Evolutionary conservation across 2,888 invertebrate species (phyloP).

Genomic region (Rhagonycha lutea): DNA sequence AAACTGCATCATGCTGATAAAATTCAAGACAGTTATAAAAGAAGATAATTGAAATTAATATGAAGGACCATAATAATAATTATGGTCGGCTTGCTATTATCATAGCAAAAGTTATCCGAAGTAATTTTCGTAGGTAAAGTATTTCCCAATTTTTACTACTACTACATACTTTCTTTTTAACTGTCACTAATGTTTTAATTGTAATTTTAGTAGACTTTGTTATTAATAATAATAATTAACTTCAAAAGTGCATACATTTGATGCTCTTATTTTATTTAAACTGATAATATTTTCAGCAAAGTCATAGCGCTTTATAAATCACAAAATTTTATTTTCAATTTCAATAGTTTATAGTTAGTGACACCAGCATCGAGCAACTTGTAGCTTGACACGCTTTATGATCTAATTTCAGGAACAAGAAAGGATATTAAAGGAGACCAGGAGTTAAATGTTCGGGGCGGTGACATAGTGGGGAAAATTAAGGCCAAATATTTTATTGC

Average conservation of each 20-base stretch:
- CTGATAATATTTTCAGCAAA: background rate
- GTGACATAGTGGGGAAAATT: background rate
- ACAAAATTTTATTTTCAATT: background rate
- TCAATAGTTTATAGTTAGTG: background rate
- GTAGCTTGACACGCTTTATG: background rate
- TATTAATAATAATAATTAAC: background rate
- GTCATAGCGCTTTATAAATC: background rate
- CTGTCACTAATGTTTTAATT: background rate
- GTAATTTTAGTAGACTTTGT: background rate
- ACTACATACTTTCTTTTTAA: slow-evolving; percentile 1
- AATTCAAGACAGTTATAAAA: slow-evolving; percentile 2
- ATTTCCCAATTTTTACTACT: slow-evolving; percentile 19
- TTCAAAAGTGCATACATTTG: background rate
- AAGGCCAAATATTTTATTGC: background rate
- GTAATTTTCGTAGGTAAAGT: slow-evolving; percentile 16
- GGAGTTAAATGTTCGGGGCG: background rate
- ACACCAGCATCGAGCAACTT: background rate
- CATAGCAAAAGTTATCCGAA: background rate
- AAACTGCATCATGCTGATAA: slow-evolving; percentile 3
- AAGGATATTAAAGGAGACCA: background rate
- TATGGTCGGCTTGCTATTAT: background rate
- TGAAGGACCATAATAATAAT: background rate
- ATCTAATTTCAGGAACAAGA: background rate
- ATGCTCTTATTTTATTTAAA: background rate
- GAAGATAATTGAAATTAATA: background rate